Base-by-base conservation (phyloP, 2,797 vertebrate species). In the Gymnoscopelus microlampas region DNA sequence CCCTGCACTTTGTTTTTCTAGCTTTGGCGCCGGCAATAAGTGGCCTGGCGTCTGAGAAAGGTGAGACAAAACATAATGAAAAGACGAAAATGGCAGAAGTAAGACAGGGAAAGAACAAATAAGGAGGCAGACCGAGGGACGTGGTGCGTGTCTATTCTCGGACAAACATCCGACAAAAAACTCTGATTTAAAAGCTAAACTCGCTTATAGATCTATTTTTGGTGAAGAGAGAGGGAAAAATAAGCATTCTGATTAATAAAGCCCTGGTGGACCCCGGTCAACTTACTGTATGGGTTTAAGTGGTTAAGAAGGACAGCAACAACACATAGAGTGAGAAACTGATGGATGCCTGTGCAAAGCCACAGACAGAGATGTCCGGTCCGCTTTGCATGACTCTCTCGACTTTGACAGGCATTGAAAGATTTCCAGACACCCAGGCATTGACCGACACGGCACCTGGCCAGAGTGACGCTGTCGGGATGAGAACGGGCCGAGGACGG, bases 11-110 rank as follows among this genome's bases (percentile, higher is more conserved):
- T 44, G 7, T 44, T 44, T 44, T 44, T 9, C 39, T 44, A 44
- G 67, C 75, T 84, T 77, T 83, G 82, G 72, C 81, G 73, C 81
- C 65, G 68, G 76, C 68, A 70, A 78, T 87, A 77, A 71, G 72
- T 69, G 76, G 50, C 63, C 66, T 60, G 74, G 75, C 72, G 78
- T 72, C 56, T 74, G 74, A 63, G 54, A 50, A 80, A 79, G 72
- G 74, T 63, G 55, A 73, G 57, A 50, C 48, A 56, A 77, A 78
- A 63, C 47, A 47, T 12, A 1, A 14, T 44, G 8, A n/a, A 12
- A 6, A 24, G 3, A 26, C 4, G 23, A 19, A 26, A 47, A 58
- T n/a, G 29, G 51, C 35, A 12, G 64, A 32, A 9, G 60, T 23
- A 44, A 39, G 32, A 15, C 19, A 55, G 47, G 29, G 8, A 15